Evolutionary conservation across 2,113 vertebrate species (phyloP), one percentile per base, ranked within the genome.

Genomic region (Vimba vimba): DNA sequence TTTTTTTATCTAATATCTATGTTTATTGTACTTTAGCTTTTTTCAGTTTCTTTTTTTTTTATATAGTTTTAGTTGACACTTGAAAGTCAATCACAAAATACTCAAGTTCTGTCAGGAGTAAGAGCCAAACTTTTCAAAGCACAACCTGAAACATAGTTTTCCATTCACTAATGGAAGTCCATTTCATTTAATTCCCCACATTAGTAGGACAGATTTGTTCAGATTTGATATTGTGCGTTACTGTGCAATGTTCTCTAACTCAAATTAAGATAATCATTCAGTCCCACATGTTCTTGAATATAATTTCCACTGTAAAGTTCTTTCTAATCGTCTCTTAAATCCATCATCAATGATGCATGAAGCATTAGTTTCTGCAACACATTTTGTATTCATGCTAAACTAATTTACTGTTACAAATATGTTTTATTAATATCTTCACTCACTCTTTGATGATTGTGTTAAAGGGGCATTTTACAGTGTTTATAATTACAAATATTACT

Each of bases 391-490:
- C n/a, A 27, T 6, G 39, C 74, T 30, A 1, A 77, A 55, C 47
- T 33, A 77, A 75, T 47, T 25, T 75, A 71, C 68, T 71, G 36
- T 73, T 73, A 73, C 69, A n/a, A 75, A 47, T 33, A 21, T 27
- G 73, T 75, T 75, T 75, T 75, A 75, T 75, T 47, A n/a, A 47
- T 47, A 15, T 75, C 71, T 47, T 75, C 43, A 75, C 71, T 75
- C 43, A 8, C n/a, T 43, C 55, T 17, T 60, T 60, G 77, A 43
- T 59, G 30, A 43, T n/a, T 23, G 13, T 60, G 33, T 79, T 17
- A 64, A 64, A 80, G 2, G 23, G 77, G 21, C 19, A 1, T 39
- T 59, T 36, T 79, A 4, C 36, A 12, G 1, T 79, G 13, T 79
- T 45, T 43, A 62, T 45, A 45, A 39, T 60, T 3, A 25, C 11